Evolutionary conservation across 2,797 vertebrate species (phyloP).

Genomic region (Crax fasciolata): DNA sequence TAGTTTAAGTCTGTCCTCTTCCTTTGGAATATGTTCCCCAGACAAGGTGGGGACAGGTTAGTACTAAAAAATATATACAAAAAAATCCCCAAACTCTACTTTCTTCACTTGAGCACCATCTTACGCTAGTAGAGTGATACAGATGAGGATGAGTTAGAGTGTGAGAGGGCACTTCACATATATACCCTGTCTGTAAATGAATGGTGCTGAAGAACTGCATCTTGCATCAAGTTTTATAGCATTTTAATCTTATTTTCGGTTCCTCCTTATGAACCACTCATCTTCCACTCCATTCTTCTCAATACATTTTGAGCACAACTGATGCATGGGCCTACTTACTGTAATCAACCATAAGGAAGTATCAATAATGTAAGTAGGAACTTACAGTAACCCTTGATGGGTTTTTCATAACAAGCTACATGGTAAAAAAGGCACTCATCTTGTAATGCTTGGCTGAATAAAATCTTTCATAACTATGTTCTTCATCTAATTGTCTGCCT

Average conservation of each 20-base stretch:
- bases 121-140: not conserved
- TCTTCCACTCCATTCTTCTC: not conserved
- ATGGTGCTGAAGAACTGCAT: not conserved
- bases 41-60: not conserved
- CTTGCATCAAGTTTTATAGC: not conserved
- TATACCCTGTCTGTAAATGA: not conserved
- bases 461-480: not conserved
- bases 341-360: not conserved
- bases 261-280: not conserved
- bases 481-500: slow-evolving; percentile 37
- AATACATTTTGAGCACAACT: not conserved
- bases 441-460: not conserved
- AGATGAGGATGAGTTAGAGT: not conserved
- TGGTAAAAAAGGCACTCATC: not conserved
- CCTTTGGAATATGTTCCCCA: not conserved
- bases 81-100: not conserved
- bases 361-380: not conserved
- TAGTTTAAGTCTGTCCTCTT: not conserved
- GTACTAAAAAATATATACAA: not conserved
- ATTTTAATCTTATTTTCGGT: not conserved
- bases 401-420: not conserved
- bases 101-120: not conserved
- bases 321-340: not conserved
- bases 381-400: not conserved
- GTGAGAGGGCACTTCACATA: not conserved